Base-by-base conservation (phyloP, 53 echinoderm and acorn worm genomes). In the Echinometra lucunter region DNA sequence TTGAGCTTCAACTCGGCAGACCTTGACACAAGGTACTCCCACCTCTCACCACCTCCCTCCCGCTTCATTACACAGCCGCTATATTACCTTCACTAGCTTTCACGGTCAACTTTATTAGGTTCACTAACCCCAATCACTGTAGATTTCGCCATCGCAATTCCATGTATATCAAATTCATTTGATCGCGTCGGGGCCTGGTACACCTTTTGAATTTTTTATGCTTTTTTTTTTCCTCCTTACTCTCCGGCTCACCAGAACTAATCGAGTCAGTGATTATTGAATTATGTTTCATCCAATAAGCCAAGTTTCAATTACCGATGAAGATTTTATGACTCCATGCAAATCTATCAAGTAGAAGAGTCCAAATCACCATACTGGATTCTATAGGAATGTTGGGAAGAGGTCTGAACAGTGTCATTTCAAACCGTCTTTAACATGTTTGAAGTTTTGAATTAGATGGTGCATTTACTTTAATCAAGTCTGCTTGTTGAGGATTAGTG, bases 31-130 rank as follows among this genome's bases (percentile, higher is more conserved):
- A 88, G 88, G 56, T 90, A 57, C 90, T 4, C 23, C 23, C 18
- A 40, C 60, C 90, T 90, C 5, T 90, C 90, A 63, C 90, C 90
- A 90, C 90, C 90, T 88, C 90, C 90, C 63, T 57, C 90, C 90
- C 90, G 60, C 90, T 90, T 60, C 90, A 60, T 37, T 60, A n/a
- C 78, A 60, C 37, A 57, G 58, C 56, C 90, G 40, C 66, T 18
- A 53, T 49, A 88, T 88, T 88, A 58, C 92, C 92, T 44, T 67
- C 88, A 6, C 78, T 45, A 21, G 92, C 53, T 7, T 34, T 92
- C 92, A 92, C 44, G 92, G 72, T 70, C 92, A 92, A 92, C 69
- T 92, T 92, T 92, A 92, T 72, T 5, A 70, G 92, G 92, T 92
- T 92, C 92, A 92, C 25, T 72, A 44, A 92, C 92, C 92, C 69